A percentile compares a stretch with the other conserved stretches of the same genome.
Conservation (phyloP, 2,797 vertebrate genomes). For the Oreochromis mossambicus region DNA sequence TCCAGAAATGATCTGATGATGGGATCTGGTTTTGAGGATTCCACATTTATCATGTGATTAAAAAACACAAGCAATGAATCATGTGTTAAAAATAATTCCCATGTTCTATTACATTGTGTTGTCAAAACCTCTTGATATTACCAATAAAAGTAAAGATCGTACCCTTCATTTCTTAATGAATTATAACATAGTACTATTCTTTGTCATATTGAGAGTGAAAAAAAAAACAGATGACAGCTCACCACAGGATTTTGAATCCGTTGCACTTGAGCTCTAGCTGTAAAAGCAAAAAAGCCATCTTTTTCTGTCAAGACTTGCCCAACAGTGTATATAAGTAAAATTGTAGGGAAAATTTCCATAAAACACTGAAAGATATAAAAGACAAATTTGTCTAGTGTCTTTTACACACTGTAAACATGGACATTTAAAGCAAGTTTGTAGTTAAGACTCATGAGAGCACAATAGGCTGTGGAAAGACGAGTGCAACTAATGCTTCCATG, state of each 20-base stretch:
- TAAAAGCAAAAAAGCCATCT: neutral
- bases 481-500: conserved; percentile 5
- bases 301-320: neutral
- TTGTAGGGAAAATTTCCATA: neutral
- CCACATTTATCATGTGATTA: neutral
- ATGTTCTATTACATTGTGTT: neutral
- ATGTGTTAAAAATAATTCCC: neutral
- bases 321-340: neutral
- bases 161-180: neutral
- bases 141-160: neutral
- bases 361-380: neutral
- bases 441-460: neutral
- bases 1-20: neutral
- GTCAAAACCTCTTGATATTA: neutral
- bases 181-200: neutral
- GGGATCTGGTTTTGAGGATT: neutral
- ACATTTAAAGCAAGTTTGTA: neutral
- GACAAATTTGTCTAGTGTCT: neutral
- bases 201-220: neutral
- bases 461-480: neutral
- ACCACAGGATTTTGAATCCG: neutral
- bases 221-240: fast-evolving
- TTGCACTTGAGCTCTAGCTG: neutral
- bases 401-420: neutral
- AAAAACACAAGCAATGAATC: neutral